Evolutionary conservation across 2,888 invertebrate species (phyloP).

Genomic region (Petrolisthes manimaculis): DNA sequence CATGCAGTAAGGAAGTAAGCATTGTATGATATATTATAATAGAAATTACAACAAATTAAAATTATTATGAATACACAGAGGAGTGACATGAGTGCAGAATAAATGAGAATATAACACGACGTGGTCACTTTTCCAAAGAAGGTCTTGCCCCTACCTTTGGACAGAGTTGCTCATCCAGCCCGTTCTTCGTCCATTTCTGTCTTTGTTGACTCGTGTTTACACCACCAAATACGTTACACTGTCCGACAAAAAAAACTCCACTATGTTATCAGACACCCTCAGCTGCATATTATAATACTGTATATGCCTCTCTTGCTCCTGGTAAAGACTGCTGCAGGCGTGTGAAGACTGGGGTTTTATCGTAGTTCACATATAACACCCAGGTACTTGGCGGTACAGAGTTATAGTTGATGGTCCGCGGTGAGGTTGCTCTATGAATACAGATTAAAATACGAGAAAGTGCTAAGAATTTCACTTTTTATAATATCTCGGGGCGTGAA

Average conservation of each 20-base stretch:
- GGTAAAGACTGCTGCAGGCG: background rate
- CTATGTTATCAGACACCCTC: background rate
- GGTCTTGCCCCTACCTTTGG: slow-evolving; percentile 49
- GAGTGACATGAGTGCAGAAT: too few relatives aligned
- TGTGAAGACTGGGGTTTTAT: slow-evolving; percentile 7
- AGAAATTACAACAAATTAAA: too few relatives aligned
- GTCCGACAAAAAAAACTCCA: background rate
- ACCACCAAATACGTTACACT: slow-evolving; percentile 33
- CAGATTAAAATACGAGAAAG: slow-evolving; percentile 1
- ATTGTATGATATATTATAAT: too few relatives aligned
- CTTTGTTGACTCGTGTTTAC: slow-evolving; percentile 44
- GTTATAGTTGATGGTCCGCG: background rate
- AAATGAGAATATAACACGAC: slow-evolving; percentile 21
- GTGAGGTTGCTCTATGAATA: slow-evolving; percentile 6
- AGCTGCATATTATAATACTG: background rate
- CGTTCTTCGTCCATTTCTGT: slow-evolving; percentile 56
- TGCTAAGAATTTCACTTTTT: slow-evolving; percentile 11
- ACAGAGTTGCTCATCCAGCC: slow-evolving; percentile 50
- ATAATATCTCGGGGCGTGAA: background rate
- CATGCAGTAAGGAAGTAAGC: too few relatives aligned
- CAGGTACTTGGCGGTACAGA: background rate
- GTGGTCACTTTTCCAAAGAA: slow-evolving; percentile 43
- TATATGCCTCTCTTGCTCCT: background rate
- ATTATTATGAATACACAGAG: too few relatives aligned
- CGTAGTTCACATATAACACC: slow-evolving; percentile 3